A percentile compares a stretch with the other conserved stretches of the same genome.
These are phyloP conservation scores for Muscidifurax raptorellus DNA, from an alignment of 1,140 invertebrate species.

Conservation along the genomic window DNA sequence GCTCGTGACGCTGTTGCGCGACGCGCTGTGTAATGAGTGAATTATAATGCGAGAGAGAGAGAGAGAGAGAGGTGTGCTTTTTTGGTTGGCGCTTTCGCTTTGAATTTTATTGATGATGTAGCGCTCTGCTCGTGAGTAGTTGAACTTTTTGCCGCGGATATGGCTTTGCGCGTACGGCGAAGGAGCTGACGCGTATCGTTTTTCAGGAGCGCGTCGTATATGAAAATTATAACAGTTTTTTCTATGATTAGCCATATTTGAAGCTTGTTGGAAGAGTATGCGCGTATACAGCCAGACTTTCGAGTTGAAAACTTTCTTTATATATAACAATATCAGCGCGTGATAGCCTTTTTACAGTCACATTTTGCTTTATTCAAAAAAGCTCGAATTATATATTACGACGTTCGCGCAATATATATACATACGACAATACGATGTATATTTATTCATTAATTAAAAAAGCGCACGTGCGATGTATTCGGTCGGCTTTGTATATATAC, in stretches of 20 bases:
- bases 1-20: background rate
- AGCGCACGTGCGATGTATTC: background rate
- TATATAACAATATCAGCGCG: no score
- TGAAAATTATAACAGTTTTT: no score
- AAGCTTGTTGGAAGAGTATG: no score
- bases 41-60: conserved; percentile 5
- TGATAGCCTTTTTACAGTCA: no score
- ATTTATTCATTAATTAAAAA: conserved; percentile 44
- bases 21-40: conserved; percentile 9
- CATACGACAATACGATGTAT: background rate
- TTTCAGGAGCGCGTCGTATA: no score
- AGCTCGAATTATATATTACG: background rate
- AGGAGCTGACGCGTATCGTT: no score
- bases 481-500: no score
- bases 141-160: background rate
- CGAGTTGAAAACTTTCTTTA: no score
- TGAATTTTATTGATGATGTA: background rate
- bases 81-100: conserved; percentile 3
- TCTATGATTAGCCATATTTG: no score
- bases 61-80: background rate
- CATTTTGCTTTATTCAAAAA: no score
- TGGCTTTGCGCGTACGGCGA: no score
- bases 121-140: background rate
- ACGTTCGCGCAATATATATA: background rate
- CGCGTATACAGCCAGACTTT: no score